Evolutionary conservation across 2,888 invertebrate genomes (phyloP).

Genomic region (Hydropsyche betteni): DNA sequence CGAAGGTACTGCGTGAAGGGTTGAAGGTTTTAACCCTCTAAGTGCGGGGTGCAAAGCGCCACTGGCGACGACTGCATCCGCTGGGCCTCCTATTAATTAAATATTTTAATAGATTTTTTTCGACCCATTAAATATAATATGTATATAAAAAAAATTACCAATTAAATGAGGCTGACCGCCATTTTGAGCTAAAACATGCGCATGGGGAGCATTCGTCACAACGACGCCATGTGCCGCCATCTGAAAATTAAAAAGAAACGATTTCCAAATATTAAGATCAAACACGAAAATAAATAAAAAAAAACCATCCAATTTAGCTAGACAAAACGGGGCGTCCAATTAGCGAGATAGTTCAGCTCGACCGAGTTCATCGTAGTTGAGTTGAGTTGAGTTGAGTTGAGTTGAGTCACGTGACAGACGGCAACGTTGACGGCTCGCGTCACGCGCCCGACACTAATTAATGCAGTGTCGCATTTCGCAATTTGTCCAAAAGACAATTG

Average conservation of each 20-base stretch:
- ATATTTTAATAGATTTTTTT: constrained; percentile 29
- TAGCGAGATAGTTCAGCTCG: no score
- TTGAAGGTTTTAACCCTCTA: constrained; percentile 70
- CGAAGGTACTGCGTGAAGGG: constrained; percentile 62
- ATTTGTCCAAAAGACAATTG: no score
- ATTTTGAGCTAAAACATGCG: constrained; percentile 49
- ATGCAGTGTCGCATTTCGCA: no score
- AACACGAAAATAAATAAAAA: no score
- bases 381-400: no score
- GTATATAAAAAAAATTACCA: constrained; percentile 31
- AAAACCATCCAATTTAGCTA: no score
- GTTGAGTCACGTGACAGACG: no score
- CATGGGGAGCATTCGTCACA: constrained; percentile 53
- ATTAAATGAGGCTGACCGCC: constrained; percentile 50
- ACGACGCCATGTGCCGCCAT: constrained; percentile 50
- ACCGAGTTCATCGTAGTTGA: no score
- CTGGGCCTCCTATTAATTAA: constrained; percentile 54
- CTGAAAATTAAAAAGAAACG: constrained; percentile 24
- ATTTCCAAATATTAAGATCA: no score
- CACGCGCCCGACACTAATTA: no score
- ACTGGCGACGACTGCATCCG: constrained; percentile 55
- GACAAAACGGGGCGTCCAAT: no score
- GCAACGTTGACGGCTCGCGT: no score
- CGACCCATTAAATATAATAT: not conserved
- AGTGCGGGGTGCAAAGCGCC: constrained; percentile 70